phyloP scores from a whole-genome alignment of 1,140 invertebrate species.

The Brachionus angularis region DNA sequence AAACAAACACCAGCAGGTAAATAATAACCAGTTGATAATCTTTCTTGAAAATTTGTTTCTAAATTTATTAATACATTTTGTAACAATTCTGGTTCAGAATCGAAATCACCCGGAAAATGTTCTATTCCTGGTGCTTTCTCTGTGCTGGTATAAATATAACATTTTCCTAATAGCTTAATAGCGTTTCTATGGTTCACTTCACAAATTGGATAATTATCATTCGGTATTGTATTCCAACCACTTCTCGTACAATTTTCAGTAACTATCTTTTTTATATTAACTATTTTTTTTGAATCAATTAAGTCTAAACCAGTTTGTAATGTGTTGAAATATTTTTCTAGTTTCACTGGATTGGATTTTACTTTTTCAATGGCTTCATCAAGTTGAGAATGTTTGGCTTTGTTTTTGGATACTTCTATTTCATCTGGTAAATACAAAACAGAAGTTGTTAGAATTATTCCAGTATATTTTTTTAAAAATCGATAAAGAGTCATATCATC shows the following conservation, averaged over 20 bases:
- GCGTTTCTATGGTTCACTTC: neutral
- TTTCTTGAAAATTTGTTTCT: neutral
- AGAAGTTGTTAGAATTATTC: neutral
- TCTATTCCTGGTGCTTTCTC: constrained; percentile 28
- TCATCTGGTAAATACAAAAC: neutral
- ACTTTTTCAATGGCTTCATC: constrained; percentile 12
- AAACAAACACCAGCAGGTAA: constrained; percentile 11
- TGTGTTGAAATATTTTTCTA: neutral
- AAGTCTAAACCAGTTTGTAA: neutral
- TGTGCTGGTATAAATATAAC: neutral
- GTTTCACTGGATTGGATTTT: neutral
- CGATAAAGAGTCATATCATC: constrained; percentile 2
- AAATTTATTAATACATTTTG: neutral
- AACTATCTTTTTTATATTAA: neutral
- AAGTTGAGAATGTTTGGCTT: constrained; percentile 23
- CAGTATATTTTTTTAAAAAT: constrained; percentile 19
- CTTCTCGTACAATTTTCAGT: neutral
- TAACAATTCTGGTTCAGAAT: neutral
- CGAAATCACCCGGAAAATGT: constrained; percentile 40
- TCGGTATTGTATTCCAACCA: neutral
- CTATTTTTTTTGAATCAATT: neutral
- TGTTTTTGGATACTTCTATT: neutral
- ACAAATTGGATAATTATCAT: neutral
- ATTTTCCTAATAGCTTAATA: constrained; percentile 17
- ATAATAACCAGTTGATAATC: constrained; percentile 36